Conservation (phyloP, 2,113 vertebrate species). For the rat (Rattus norvegicus) region DNA sequence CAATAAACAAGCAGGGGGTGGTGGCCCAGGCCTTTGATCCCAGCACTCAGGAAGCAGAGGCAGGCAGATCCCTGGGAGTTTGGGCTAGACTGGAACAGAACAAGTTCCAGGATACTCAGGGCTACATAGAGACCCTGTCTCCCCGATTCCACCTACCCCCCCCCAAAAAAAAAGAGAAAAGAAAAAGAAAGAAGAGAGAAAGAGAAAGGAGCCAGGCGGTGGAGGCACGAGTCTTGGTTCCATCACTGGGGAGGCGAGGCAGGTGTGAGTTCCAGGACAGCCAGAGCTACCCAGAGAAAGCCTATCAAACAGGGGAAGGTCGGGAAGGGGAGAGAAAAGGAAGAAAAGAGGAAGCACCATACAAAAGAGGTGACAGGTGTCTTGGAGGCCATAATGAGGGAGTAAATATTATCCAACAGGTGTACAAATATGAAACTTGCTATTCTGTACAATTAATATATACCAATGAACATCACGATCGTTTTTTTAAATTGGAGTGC, state of each 20-base stretch:
- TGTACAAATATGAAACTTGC: neutral
- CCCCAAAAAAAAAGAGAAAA: too few relatives aligned
- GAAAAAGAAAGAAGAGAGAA: too few relatives aligned
- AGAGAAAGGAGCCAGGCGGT: too few relatives aligned
- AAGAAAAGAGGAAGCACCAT: neutral
- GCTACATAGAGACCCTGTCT: neutral
- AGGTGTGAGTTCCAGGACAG: neutral
- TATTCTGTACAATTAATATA: neutral
- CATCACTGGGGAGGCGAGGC: neutral
- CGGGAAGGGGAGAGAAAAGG: neutral
- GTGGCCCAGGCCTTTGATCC: too few relatives aligned
- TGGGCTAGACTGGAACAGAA: neutral
- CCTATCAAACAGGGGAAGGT: neutral
- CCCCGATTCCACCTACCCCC: neutral
- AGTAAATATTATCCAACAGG: neutral
- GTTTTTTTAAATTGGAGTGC: neutral
- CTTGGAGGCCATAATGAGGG: neutral
- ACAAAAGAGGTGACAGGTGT: neutral
- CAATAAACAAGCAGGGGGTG: too few relatives aligned
- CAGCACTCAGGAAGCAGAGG: neutral
- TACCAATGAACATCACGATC: neutral
- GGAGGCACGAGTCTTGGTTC: neutral
- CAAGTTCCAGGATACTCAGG: neutral
- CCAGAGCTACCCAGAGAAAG: neutral
- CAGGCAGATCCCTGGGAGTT: neutral